Conservation (phyloP, 2,797 vertebrate genomes). For the Eupleurogrammus muticus region DNA sequence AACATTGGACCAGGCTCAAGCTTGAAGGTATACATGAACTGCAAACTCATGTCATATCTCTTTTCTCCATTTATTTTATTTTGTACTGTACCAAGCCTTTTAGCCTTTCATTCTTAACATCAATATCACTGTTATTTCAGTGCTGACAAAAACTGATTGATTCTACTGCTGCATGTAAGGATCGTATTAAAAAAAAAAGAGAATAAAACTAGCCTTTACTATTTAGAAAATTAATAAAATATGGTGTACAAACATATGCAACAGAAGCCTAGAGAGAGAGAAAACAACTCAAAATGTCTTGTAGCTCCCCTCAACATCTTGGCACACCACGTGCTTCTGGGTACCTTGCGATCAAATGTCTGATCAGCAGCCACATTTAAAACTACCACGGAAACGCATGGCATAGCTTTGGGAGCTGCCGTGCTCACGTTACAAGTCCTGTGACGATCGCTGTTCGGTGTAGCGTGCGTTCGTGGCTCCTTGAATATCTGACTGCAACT, state of each 20-base stretch:
- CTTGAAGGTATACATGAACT: conserved; percentile 4
- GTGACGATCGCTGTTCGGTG: conserved; percentile 20
- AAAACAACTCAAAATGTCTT: not conserved
- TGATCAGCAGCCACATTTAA: conserved; percentile 30
- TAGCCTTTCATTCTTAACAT: conserved; percentile 12
- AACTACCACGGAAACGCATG: not conserved
- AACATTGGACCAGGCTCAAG: conserved; percentile 14
- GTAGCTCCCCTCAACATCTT: not conserved
- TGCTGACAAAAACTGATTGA: not conserved
- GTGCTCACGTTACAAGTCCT: conserved; percentile 68
- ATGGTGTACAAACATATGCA: not conserved
- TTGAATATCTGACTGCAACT: conserved; percentile 68
- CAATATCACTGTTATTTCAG: conserved; percentile 1
- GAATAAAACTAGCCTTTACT: not conserved
- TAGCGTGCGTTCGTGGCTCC: conserved; percentile 48
- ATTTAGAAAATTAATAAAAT: not conserved
- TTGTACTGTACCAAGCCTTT: conserved; percentile 10
- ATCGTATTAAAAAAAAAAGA: not conserved
- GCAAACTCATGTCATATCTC: conserved; percentile 20
- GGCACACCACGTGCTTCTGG: conserved; percentile 6
- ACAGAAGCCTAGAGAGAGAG: not conserved
- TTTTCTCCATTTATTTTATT: too few relatives aligned
- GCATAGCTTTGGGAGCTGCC: conserved; percentile 46
- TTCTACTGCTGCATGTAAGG: not conserved
- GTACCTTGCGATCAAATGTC: conserved; percentile 14